These are phyloP conservation scores for Perithous albicinctus DNA, from an alignment of 2,888 invertebrate genomes.

Conservation along the genomic window DNA sequence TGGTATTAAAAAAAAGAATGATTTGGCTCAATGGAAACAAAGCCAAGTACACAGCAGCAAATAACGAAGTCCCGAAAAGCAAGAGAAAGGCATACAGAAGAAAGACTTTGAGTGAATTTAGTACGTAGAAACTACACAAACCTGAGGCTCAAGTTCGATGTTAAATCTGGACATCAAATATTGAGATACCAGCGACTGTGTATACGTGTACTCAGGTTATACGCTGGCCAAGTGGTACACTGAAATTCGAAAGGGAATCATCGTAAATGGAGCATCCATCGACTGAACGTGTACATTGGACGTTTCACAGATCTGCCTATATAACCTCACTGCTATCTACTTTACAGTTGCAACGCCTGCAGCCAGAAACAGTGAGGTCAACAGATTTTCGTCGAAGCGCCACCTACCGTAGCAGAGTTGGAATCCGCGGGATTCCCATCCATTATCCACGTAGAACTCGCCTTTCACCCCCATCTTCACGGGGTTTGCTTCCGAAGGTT, in stretches of 20 bases:
- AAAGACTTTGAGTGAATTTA: not conserved
- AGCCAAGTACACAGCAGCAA: not conserved
- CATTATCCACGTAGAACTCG: constrained; percentile 56
- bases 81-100: not conserved
- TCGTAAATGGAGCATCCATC: constrained; percentile 5
- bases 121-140: not conserved
- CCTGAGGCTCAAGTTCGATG: not conserved
- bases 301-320: not conserved
- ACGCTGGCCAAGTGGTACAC: not conserved
- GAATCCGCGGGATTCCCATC: constrained; percentile 52
- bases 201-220: no score
- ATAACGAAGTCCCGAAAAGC: not conserved
- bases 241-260: constrained; percentile 16
- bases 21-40: not conserved
- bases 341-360: not conserved
- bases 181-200: not conserved
- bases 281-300: not conserved
- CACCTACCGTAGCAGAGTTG: constrained; percentile 1
- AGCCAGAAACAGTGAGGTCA: constrained; percentile 50
- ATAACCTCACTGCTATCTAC: not conserved
- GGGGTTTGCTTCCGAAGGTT: constrained; percentile 67
- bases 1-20: not conserved
- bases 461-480: constrained; percentile 68
- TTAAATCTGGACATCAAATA: constrained; percentile 16
- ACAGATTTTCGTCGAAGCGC: constrained; percentile 61